Evolutionary conservation across 2,113 vertebrate species (phyloP).

Genomic region (Anguilla japonica): DNA sequence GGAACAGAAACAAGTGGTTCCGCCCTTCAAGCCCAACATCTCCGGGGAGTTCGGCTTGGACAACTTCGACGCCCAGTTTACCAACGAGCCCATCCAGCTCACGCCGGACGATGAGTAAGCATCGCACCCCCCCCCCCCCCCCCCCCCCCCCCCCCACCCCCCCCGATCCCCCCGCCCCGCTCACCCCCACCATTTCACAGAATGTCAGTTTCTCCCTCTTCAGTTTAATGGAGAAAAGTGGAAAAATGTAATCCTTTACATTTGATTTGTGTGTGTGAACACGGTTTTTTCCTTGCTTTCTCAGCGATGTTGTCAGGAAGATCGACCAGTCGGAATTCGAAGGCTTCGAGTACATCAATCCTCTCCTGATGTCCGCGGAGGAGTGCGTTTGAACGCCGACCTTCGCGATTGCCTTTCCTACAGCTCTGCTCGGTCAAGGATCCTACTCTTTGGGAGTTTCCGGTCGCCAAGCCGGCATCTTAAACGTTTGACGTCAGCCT

Average conservation of each 20-base stretch:
- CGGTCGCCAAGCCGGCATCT: background rate
- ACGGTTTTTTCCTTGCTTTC: background rate
- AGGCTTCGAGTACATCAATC: conserved; percentile 99
- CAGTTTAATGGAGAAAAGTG: background rate
- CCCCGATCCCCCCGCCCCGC: no score
- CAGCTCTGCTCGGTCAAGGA: conserved; percentile 55
- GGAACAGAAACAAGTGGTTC: conserved; percentile 98
- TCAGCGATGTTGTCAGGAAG: conserved; percentile 93
- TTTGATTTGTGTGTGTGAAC: background rate
- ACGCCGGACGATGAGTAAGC: conserved; percentile 98
- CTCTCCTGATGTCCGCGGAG: conserved; percentile 97
- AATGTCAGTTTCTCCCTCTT: background rate
- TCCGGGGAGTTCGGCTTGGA: conserved; percentile 97
- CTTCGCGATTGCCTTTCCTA: conserved; percentile 47
- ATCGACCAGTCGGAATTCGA: conserved; percentile 99
- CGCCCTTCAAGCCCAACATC: conserved; percentile 98
- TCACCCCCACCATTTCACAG: background rate
- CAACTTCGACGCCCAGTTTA: conserved; percentile 98
- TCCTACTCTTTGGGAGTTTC: conserved; percentile 40
- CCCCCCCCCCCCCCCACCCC: no score
- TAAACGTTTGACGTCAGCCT: conserved; percentile 41
- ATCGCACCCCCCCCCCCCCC: background rate
- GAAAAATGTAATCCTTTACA: background rate
- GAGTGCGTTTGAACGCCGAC: conserved; percentile 86
- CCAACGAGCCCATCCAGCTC: conserved; percentile 97